Evolutionary conservation across 1,140 invertebrate genomes (phyloP).

Genomic region (Eueides isabella): DNA sequence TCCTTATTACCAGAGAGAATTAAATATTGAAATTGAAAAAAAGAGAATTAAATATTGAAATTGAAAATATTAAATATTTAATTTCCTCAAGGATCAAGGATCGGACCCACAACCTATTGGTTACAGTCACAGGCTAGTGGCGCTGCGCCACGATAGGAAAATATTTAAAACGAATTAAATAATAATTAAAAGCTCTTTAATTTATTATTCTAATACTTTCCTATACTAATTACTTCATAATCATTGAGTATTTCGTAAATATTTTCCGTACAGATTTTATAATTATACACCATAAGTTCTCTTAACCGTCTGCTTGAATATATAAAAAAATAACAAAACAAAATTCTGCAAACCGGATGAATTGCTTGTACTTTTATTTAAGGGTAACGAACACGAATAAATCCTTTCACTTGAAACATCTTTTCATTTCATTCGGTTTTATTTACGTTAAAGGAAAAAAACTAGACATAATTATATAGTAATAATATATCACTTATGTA

Average conservation of each 20-base stretch:
- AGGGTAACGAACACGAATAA: constrained; percentile 28
- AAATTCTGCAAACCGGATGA: constrained; percentile 23
- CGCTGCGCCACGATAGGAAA: no score
- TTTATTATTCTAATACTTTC: no score
- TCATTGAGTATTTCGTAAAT: neutral
- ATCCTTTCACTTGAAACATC: constrained; percentile 25
- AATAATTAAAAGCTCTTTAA: neutral
- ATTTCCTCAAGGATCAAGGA: no score
- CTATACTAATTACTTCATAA: neutral
- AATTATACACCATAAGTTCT: neutral
- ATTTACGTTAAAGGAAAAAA: constrained; percentile 28
- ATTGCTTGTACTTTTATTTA: constrained; percentile 36
- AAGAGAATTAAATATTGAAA: no score
- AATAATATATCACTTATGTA: constrained; percentile 24
- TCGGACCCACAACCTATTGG: no score
- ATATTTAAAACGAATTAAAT: neutral
- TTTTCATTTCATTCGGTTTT: constrained; percentile 39
- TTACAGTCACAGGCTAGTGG: no score
- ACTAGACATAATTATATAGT: constrained; percentile 16
- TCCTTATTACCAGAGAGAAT: no score
- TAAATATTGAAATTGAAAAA: no score
- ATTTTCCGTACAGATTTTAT: neutral
- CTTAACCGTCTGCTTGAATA: neutral
- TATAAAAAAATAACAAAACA: constrained; percentile 17
- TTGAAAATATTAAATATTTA: no score